These are phyloP conservation scores for Microhierax caerulescens DNA, from an alignment of 2,797 vertebrate species.

Conservation along the genomic window DNA sequence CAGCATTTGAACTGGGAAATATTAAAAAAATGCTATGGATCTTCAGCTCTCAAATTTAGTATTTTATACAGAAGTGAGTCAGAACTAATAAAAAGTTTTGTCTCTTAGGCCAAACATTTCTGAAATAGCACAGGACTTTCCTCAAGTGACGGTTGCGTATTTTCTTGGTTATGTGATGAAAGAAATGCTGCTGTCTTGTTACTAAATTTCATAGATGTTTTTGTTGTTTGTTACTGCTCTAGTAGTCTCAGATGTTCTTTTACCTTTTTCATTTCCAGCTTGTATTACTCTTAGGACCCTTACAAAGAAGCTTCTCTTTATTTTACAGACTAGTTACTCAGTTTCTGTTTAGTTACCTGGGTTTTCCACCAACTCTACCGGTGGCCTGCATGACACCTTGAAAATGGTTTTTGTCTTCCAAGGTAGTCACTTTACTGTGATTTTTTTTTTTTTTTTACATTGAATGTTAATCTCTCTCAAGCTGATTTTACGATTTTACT, in stretches of 20 bases:
- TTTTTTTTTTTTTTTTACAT: background rate
- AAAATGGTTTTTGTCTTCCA: background rate
- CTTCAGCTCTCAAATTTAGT: background rate
- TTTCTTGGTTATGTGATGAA: background rate
- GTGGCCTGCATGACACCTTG: background rate
- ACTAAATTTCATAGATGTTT: background rate
- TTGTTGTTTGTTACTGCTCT: too few species aligned
- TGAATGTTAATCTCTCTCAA: background rate
- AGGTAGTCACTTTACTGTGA: background rate
- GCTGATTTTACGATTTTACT: background rate
- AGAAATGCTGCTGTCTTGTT: background rate
- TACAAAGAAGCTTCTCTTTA: background rate
- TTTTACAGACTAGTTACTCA: background rate
- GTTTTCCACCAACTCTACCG: background rate
- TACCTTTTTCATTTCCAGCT: background rate
- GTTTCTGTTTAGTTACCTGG: background rate
- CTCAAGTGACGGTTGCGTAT: background rate
- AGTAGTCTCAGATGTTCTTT: background rate
- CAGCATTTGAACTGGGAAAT: background rate
- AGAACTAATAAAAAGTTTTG: background rate
- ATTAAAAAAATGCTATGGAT: background rate
- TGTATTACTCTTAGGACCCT: background rate
- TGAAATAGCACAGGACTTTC: background rate
- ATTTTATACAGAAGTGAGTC: background rate
- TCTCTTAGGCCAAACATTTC: background rate